Conservation (phyloP, 2,888 invertebrate species). For the Clanis bilineata region DNA sequence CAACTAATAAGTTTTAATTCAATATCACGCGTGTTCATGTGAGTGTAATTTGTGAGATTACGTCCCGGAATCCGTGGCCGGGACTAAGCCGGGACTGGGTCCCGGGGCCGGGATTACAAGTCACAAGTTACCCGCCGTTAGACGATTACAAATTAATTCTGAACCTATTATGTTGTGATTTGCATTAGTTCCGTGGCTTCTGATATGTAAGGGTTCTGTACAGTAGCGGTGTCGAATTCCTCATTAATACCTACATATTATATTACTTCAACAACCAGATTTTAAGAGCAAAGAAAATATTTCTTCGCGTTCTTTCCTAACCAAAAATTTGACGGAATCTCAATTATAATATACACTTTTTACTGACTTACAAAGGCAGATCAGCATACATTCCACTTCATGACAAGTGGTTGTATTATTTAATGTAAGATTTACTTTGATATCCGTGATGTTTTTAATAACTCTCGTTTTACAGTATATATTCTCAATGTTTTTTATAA, state of each 20-base stretch:
- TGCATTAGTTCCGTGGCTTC: slow-evolving; percentile 37
- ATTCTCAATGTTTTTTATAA: no score
- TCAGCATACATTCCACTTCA: no score
- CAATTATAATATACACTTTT: no score
- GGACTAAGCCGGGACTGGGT: slow-evolving; percentile 32
- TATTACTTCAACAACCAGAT: no score
- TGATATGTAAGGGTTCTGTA: slow-evolving; percentile 18
- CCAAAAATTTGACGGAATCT: no score
- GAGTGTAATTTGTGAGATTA: slow-evolving; percentile 49
- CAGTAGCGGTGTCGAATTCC: neutral
- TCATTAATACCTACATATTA: neutral
- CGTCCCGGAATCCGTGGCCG: slow-evolving; percentile 24
- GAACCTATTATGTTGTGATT: slow-evolving; percentile 37
- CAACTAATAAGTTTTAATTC: slow-evolving; percentile 39
- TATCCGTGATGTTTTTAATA: no score
- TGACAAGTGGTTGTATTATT: no score
- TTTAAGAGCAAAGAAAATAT: no score
- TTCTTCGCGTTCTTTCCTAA: no score
- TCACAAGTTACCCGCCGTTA: slow-evolving; percentile 29
- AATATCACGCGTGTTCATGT: slow-evolving; percentile 42
- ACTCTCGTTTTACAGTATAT: no score
- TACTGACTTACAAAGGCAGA: no score
- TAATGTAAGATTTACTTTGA: no score
- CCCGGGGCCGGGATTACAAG: slow-evolving; percentile 30
- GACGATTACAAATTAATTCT: slow-evolving; percentile 47